Conservation (phyloP, 1,140 invertebrate genomes). For the Araneus ventricosus region DNA sequence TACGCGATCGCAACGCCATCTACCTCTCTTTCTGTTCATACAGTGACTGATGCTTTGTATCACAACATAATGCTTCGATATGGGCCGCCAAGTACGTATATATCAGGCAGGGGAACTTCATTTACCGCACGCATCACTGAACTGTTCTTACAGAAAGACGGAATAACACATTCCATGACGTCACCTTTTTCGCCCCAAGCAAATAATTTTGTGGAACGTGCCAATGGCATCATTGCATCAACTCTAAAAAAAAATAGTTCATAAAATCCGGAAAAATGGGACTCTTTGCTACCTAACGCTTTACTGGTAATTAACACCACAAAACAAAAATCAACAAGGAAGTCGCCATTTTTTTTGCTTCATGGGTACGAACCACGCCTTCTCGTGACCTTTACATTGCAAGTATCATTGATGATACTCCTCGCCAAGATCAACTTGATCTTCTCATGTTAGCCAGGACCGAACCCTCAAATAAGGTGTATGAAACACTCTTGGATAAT, state of each 20-base stretch:
- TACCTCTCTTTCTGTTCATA: neutral
- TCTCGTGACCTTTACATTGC: too few species aligned
- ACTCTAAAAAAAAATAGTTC: neutral
- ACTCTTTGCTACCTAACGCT: too few species aligned
- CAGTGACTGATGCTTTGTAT: neutral
- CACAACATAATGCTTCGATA: conserved; percentile 13
- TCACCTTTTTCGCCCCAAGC: neutral
- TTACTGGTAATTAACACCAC: too few species aligned
- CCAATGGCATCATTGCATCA: neutral
- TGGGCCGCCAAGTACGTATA: neutral
- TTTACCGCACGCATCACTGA: neutral
- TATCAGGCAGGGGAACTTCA: neutral
- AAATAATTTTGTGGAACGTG: neutral
- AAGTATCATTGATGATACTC: too few species aligned
- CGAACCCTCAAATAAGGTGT: too few species aligned
- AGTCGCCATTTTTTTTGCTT: too few species aligned
- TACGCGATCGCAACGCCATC: neutral
- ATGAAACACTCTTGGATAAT: too few species aligned
- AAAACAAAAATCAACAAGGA: too few species aligned
- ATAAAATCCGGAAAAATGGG: neutral
- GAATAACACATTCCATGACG: neutral
- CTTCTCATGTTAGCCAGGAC: too few species aligned
- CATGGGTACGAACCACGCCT: too few species aligned
- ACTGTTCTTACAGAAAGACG: neutral
- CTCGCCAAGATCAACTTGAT: too few species aligned